Evolutionary conservation across 1,140 invertebrate species (phyloP), one percentile per base, ranked within the genome.

Genomic region (Drosophila suzukii): DNA sequence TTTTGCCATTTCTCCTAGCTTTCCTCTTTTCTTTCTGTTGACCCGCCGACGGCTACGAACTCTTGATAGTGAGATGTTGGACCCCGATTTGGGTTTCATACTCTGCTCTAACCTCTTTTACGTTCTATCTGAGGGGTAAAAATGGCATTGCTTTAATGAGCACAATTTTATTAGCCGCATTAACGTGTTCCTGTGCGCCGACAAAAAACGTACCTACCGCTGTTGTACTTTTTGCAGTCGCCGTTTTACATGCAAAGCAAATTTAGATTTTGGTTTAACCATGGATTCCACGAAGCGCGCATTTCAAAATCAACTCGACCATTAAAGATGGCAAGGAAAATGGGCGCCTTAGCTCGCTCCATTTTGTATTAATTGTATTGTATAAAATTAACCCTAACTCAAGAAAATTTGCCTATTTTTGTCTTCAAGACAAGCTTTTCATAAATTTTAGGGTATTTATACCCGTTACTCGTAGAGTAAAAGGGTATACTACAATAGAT

Each of bases 141-240:
- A 24, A 11, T 82, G 83, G 75, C 75, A 88, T 78, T 82, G 75
- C 82, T 89, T 88, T 88, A 88, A 88, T 88, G 83, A 88, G 83
- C 67, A 41, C 70, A 79, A 82, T 88, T 86, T 88, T 88, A 86
- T 86, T 86, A 86, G 71, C 70, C 73, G 78, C 71, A 76, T 82
- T 88, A 79, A 70, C 65, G 73, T 81, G 70, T 62, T 53, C 53
- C 59, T 60, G 78, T 46, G 38, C 0, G 11, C n/a, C 24, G 3
- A 57, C 15, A 55, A 17, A 56, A 17, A 60, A 43, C 34, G 30
- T 20, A 10, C 15, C 43, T 20, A 38, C 68, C 34, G 38, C 44
- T 34, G 38, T 11, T 68, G 8, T 41, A 12, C 38, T 44, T 32
- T 54, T 24, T 50, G 62, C 17, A 13, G 15, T 27, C 43, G 27